These are phyloP conservation scores for Corvus hawaiiensis DNA, from an alignment of 2,113 vertebrate species.

Conservation along the genomic window DNA sequence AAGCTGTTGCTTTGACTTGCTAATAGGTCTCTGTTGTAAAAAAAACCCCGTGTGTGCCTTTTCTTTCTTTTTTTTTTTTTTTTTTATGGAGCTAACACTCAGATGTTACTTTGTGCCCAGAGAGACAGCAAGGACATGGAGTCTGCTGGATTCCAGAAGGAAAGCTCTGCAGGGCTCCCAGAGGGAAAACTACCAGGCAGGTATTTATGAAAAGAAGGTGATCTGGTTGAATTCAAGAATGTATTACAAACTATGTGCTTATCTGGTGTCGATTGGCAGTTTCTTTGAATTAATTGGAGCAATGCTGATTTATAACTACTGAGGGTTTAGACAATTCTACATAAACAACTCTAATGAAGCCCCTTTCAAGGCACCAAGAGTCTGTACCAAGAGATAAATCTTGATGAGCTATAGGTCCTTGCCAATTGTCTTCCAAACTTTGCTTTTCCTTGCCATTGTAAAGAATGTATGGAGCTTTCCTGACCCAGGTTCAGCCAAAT, in stretches of 20 bases:
- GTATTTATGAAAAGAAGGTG: neutral
- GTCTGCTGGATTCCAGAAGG: neutral
- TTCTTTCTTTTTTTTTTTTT: neutral
- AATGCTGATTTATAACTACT: neutral
- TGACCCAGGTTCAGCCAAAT: neutral
- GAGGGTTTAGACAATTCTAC: neutral
- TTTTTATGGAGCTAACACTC: neutral
- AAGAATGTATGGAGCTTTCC: neutral
- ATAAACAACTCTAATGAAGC: neutral
- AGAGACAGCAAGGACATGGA: neutral
- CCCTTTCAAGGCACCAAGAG: neutral
- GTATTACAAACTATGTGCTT: neutral
- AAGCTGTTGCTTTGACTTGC: slow-evolving; percentile 48
- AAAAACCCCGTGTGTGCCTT: neutral
- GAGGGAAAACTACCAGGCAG: neutral
- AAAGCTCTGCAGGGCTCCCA: neutral
- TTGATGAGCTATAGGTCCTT: neutral
- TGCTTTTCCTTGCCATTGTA: neutral
- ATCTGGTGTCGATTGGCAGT: neutral
- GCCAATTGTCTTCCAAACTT: neutral
- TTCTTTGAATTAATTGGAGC: neutral
- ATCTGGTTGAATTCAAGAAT: neutral
- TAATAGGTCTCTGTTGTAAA: slow-evolving; percentile 27
- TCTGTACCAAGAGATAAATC: neutral
- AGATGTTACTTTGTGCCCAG: neutral